Evolutionary conservation across 2,888 invertebrate genomes (phyloP).

Genomic region (Tromatobia lineatoria): DNA sequence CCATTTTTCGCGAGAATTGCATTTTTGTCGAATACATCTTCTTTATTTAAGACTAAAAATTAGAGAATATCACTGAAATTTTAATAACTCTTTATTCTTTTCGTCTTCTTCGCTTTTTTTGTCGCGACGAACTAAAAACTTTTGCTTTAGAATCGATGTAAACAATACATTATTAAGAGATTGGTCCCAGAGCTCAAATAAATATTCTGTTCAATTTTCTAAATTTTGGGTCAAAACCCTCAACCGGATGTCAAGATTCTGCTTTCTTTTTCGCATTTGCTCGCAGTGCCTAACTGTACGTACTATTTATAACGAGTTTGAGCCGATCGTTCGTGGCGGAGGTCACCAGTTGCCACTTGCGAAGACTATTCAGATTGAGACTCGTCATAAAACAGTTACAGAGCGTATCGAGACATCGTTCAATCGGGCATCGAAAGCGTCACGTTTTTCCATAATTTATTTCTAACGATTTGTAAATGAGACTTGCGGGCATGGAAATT

Average conservation of each 20-base stretch:
- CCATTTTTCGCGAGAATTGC: too few relatives aligned
- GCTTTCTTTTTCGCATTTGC: conserved; percentile 8
- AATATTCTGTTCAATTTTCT: too few relatives aligned
- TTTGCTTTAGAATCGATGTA: too few relatives aligned
- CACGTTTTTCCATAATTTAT: neutral
- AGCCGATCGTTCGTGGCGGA: conserved; percentile 54
- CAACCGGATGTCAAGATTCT: neutral
- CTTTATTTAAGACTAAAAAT: too few relatives aligned
- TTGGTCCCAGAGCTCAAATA: too few relatives aligned
- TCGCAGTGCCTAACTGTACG: neutral
- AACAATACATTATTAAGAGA: too few relatives aligned
- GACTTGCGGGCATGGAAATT: neutral
- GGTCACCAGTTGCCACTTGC: conserved; percentile 55
- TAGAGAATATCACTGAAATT: too few relatives aligned
- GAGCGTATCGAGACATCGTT: neutral
- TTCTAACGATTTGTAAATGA: neutral
- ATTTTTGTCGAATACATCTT: too few relatives aligned
- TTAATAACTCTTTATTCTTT: too few relatives aligned
- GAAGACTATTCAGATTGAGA: conserved; percentile 32
- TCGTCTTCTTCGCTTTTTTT: too few relatives aligned
- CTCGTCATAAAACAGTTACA: conserved; percentile 7
- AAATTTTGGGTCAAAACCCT: too few relatives aligned
- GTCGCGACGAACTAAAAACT: too few relatives aligned
- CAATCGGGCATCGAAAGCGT: neutral
- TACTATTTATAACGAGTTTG: conserved; percentile 60